These are phyloP conservation scores for Caenorhabditis panamensis DNA, from an alignment of 2,888 invertebrate genomes.

Conservation along the genomic window DNA sequence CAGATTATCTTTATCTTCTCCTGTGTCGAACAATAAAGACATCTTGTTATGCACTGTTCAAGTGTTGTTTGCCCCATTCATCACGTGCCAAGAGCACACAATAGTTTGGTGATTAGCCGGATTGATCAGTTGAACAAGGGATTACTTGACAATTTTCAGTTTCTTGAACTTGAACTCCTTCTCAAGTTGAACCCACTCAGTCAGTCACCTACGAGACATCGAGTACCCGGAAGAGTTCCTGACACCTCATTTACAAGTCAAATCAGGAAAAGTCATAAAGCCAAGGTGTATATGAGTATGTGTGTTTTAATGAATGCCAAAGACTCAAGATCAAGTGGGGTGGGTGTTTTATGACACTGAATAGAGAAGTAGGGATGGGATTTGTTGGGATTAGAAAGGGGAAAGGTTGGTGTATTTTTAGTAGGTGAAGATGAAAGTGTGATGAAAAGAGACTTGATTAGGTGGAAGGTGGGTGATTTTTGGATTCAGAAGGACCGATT, in stretches of 20 bases:
- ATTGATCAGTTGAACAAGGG: too few species aligned
- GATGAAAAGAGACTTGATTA: neutral
- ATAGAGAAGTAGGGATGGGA: neutral
- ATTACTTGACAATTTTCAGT: too few species aligned
- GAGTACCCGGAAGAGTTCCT: constrained; percentile 51
- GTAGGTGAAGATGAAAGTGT: neutral
- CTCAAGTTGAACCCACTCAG: neutral
- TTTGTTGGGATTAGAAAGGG: constrained; percentile 13
- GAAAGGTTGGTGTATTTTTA: neutral
- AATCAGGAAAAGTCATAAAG: constrained; percentile 37
- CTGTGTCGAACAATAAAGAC: constrained; percentile 53
- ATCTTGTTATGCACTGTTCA: constrained; percentile 43
- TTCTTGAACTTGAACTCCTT: too few species aligned
- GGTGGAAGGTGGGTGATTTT: too few species aligned
- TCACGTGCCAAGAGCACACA: constrained; percentile 3
- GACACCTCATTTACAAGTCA: constrained; percentile 20
- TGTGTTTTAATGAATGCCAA: constrained; percentile 46
- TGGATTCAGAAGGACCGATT: too few species aligned
- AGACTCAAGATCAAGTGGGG: constrained; percentile 39
- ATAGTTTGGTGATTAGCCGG: neutral
- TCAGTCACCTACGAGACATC: neutral
- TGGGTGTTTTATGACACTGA: constrained; percentile 26
- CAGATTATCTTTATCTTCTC: constrained; percentile 37
- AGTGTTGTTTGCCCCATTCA: constrained; percentile 2
- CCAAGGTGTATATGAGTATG: constrained; percentile 36